A percentile compares a stretch with the other conserved stretches of the same genome.
phyloP scores from a whole-genome alignment of 2,888 invertebrate genomes.

The Hylaea fasciaria region DNA sequence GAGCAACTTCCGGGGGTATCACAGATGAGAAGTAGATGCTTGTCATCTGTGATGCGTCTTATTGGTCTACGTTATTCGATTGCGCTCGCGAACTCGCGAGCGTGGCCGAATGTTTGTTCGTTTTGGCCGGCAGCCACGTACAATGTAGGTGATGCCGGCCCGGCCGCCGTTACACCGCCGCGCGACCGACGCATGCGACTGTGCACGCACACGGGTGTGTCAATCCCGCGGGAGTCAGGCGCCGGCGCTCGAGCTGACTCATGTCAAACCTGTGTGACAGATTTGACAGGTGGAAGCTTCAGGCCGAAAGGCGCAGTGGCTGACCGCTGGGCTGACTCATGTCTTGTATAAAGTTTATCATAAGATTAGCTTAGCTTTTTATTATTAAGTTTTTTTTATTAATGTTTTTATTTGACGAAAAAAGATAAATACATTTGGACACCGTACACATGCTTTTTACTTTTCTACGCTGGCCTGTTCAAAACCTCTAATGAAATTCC shows the following conservation, averaged over 20 bases:
- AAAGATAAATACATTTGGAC: conserved; percentile 84
- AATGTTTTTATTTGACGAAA: conserved; percentile 75
- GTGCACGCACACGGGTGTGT: conserved; percentile 80
- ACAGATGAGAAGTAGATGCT: conserved; percentile 44
- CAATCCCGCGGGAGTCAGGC: conserved; percentile 74
- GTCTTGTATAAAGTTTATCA: conserved; percentile 81
- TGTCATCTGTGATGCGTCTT: conserved; percentile 39
- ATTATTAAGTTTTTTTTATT: conserved; percentile 69
- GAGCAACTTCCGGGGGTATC: conserved; percentile 44
- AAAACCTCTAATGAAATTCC: not conserved
- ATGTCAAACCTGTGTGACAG: conserved; percentile 47
- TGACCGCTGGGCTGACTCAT: conserved; percentile 74
- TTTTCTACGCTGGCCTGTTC: not conserved
- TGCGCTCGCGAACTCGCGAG: conserved; percentile 57
- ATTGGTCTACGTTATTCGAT: conserved; percentile 64
- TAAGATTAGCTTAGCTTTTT: conserved; percentile 77
- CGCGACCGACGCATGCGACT: conserved; percentile 80
- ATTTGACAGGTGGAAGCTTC: conserved; percentile 39
- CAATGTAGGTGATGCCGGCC: conserved; percentile 80
- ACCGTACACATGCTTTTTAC: conserved; percentile 66
- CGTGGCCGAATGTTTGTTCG: conserved; percentile 69
- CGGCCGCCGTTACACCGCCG: conserved; percentile 55
- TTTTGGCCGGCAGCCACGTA: conserved; percentile 73
- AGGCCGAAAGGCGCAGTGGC: conserved; percentile 68
- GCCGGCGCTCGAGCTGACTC: conserved; percentile 48